Base-by-base conservation (phyloP, 2,797 vertebrate genomes). In the Lutjanus campechanus region DNA sequence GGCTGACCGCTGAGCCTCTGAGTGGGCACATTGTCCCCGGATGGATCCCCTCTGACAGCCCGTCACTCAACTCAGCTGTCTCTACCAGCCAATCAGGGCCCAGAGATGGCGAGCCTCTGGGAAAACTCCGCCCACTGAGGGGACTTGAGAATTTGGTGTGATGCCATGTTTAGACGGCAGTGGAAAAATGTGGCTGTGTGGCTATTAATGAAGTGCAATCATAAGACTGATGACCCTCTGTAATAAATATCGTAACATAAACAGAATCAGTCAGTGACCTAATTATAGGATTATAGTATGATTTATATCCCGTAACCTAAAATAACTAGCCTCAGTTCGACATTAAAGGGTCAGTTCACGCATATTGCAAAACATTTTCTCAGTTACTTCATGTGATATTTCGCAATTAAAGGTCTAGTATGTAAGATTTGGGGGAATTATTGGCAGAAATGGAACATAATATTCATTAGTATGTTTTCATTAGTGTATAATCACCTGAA, bases 1-100 rank as follows among this genome's bases (percentile, higher is more conserved):
- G 91, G 79, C 73, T 92, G 92, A 95, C 91, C 91, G 74, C 81
- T 82, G 85, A 82, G 88, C 80, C 81, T 76, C 86, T 87, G 83
- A 90, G 84, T 83, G 85, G 88, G 79, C 81, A 74, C 91, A 89
- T 86, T 91, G 90, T 90, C 87, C 79, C 65, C 69, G 75, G 77
- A 88, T 70, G 83, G 82, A 94, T 92, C 82, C 68, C 81, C 77
- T 88, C 83, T 87, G 93, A 94, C 88, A 88, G 82, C 62, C 73
- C 56, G 85, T 91, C 91, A 92, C 88, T 94, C 90, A 93, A 19
- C 69, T 69, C 81, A 76, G 69, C 84, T 46, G 71, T 74, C 83
- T 66, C 72, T 7, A 0, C 75, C 70, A 36, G 36, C 87, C 91
- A 92, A 92, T 92, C 87, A 40, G 60, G 20, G 68, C 46, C 22